Percentiles rank a stretch among this genome's conserved stretches.
Evolutionary conservation across 2,797 vertebrate genomes (phyloP).

Genomic region (Lacerta bilineata): DNA sequence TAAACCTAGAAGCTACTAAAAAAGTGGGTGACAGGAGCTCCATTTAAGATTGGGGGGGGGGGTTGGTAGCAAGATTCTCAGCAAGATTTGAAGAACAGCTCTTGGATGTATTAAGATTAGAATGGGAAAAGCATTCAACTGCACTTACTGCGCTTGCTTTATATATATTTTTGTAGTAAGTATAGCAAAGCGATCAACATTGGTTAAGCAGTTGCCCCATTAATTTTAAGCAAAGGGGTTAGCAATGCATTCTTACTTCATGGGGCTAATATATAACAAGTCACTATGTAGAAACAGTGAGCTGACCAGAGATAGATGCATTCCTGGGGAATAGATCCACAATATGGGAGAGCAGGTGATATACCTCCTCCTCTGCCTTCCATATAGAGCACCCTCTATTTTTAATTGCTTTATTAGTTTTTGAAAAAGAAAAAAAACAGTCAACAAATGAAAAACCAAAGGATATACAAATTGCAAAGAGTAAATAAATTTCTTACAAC

Average conservation of each 20-base stretch:
- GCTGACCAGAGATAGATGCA: background rate
- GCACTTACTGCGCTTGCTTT: background rate
- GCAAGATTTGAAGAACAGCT: background rate
- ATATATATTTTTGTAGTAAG: background rate
- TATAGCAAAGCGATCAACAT: background rate
- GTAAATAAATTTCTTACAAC: no score
- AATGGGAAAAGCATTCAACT: background rate
- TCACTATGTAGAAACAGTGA: background rate
- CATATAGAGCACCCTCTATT: background rate
- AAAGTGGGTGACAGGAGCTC: conserved; percentile 1
- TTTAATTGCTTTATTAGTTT: no score
- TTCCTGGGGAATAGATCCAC: background rate
- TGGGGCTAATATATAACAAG: background rate
- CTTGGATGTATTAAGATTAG: background rate
- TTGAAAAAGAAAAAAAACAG: no score
- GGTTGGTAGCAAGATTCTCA: background rate
- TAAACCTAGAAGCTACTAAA: background rate
- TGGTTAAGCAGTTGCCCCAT: background rate
- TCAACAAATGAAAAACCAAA: no score
- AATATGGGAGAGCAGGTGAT: background rate
- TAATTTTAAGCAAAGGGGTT: conserved; percentile 19
- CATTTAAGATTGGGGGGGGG: background rate
- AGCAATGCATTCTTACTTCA: background rate
- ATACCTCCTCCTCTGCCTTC: no score
- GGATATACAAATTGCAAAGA: no score